A percentile compares a stretch with the other conserved stretches of the same genome.
Evolutionary conservation across 2,888 invertebrate species (phyloP).

Genomic region (Lasioglossum malachurum): DNA sequence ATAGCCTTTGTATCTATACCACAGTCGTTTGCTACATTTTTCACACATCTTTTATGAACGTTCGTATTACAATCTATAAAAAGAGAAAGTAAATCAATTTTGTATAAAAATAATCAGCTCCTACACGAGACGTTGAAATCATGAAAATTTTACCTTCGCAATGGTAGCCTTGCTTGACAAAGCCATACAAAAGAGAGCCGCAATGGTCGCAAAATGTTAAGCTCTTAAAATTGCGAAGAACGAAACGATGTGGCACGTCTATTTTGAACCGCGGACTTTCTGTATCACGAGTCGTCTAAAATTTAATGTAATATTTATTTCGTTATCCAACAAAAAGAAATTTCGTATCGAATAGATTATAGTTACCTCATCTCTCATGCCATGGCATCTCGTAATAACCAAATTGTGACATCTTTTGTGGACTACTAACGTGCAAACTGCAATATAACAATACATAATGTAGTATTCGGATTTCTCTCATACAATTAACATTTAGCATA

Average conservation of each 20-base stretch:
- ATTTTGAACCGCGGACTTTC: conserved; percentile 96
- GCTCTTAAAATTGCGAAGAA: conserved; percentile 98
- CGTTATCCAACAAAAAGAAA: background rate
- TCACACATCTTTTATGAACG: conserved; percentile 99
- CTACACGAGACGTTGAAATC: background rate
- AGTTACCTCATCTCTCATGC: conserved; percentile 95
- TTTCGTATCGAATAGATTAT: background rate
- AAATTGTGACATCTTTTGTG: conserved; percentile 99
- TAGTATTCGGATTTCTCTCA: conserved; percentile 59
- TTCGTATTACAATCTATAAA: conserved; percentile 95
- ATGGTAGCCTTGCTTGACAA: conserved; percentile 98
- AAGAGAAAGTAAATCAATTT: conserved; percentile 23
- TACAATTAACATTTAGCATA: conserved; percentile 52
- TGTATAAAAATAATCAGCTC: background rate
- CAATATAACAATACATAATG: conserved; percentile 75
- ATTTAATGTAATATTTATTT: conserved; percentile 55
- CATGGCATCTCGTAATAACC: conserved; percentile 99
- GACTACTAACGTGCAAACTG: conserved; percentile 99
- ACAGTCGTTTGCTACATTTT: conserved; percentile 99
- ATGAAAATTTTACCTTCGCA: conserved; percentile 90
- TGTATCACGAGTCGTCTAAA: conserved; percentile 87
- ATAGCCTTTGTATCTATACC: conserved; percentile 98
- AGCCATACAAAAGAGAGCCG: conserved; percentile 98
- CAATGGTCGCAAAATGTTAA: conserved; percentile 99
- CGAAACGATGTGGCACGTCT: conserved; percentile 98